Evolutionary conservation across 2,113 vertebrate genomes (phyloP).

Genomic region (Calonectris borealis): DNA sequence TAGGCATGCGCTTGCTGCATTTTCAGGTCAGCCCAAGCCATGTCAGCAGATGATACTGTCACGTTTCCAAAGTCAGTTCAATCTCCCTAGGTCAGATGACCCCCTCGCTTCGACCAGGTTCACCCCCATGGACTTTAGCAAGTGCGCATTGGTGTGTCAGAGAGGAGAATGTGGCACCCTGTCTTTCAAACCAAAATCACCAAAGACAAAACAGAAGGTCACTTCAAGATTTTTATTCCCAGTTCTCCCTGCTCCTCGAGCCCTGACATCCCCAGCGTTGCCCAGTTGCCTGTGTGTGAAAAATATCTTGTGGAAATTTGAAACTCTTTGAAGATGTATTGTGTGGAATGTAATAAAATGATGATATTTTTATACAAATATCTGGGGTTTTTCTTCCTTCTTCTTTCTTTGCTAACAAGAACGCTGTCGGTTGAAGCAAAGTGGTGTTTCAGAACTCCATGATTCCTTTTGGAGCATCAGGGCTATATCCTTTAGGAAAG

Average conservation of each 20-base stretch:
- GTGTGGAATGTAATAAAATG: conserved; percentile 98
- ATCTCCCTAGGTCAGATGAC: neutral
- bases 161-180: conserved; percentile 44
- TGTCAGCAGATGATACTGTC: conserved; percentile 1
- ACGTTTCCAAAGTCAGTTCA: neutral
- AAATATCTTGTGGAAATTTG: conserved; percentile 89
- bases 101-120: neutral
- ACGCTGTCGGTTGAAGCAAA: conserved; percentile 41
- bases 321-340: conserved; percentile 87
- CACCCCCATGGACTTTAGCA: neutral
- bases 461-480: neutral
- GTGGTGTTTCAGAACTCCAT: neutral
- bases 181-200: conserved; percentile 72
- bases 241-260: conserved; percentile 50
- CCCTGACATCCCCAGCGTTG: conserved; percentile 73
- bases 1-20: neutral
- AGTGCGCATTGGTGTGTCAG: neutral
- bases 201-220: conserved; percentile 73
- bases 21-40: conserved; percentile 41
- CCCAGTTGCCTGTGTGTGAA: conserved; percentile 83
- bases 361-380: conserved; percentile 96
- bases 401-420: conserved; percentile 61
- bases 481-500: neutral
- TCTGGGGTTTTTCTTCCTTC: conserved; percentile 69
- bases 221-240: conserved; percentile 71